Evolutionary conservation across 2,888 invertebrate genomes (phyloP).

Genomic region (Drosophila rellima): DNA sequence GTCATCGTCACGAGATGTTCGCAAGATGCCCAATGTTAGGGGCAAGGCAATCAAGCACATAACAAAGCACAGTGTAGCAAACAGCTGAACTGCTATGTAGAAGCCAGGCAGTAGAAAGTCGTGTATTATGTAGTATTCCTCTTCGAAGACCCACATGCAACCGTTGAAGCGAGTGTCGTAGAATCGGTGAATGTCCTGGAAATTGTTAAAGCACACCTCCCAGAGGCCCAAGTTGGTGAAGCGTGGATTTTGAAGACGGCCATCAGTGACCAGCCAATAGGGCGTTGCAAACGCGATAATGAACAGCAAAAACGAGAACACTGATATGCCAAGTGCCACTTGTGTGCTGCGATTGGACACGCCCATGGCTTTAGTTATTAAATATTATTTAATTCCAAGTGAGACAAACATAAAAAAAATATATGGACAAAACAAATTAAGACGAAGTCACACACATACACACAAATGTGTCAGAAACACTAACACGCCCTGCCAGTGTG

Average conservation of each 20-base stretch:
- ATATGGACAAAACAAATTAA: slow-evolving; percentile 19
- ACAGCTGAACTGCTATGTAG: slow-evolving; percentile 97
- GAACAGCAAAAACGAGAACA: slow-evolving; percentile 90
- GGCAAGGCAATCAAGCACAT: slow-evolving; percentile 91
- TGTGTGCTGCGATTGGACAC: slow-evolving; percentile 84
- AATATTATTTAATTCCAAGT: not conserved
- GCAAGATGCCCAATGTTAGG: slow-evolving; percentile 90
- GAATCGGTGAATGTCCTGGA: slow-evolving; percentile 93
- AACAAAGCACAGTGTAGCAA: slow-evolving; percentile 95
- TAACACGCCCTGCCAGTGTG: slow-evolving; percentile 58
- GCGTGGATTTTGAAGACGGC: slow-evolving; percentile 91
- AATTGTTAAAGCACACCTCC: slow-evolving; percentile 96
- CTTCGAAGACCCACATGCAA: slow-evolving; percentile 99
- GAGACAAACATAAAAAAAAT: slow-evolving; percentile 6
- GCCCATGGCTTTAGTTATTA: slow-evolving; percentile 77
- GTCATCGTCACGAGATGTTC: slow-evolving; percentile 91
- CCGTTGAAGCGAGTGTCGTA: slow-evolving; percentile 94
- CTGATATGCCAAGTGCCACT: slow-evolving; percentile 89
- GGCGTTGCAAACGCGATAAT: slow-evolving; percentile 94
- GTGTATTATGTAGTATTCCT: slow-evolving; percentile 97
- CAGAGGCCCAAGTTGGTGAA: slow-evolving; percentile 95
- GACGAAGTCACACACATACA: slow-evolving; percentile 25
- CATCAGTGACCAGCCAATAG: slow-evolving; percentile 94
- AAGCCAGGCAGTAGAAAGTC: slow-evolving; percentile 95
- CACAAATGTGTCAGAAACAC: slow-evolving; percentile 45